Percentiles rank a stretch among this genome's conserved stretches.
Conservation (phyloP, 2,113 vertebrate species). For the Megaptera novaeangliae region DNA sequence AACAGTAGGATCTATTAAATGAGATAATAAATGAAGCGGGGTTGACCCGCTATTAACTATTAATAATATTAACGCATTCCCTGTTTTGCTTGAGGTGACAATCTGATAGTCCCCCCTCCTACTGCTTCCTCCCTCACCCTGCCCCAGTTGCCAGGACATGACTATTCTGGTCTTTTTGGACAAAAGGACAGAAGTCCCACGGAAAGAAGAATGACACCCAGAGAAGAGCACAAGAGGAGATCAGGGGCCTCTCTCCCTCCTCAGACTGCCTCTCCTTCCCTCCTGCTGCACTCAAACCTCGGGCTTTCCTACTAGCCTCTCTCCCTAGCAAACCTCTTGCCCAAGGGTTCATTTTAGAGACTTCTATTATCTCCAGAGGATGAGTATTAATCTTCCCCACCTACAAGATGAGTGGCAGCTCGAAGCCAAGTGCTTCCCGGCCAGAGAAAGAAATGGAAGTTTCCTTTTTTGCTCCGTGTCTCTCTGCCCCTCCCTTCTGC, state of each 20-base stretch:
- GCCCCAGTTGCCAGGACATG: neutral
- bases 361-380: neutral
- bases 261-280: neutral
- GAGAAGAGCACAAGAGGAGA: neutral
- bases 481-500: conserved; percentile 36
- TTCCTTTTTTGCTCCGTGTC: neutral
- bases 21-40: neutral
- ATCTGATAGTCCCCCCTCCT: neutral
- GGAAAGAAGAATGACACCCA: neutral
- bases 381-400: conserved; percentile 35
- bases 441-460: conserved; percentile 35
- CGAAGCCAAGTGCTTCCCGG: neutral
- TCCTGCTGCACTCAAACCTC: neutral
- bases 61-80: neutral
- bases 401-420: neutral
- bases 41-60: neutral
- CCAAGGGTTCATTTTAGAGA: conserved; percentile 25
- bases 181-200: neutral
- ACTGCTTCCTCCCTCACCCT: neutral
- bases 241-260: neutral
- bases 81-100: neutral
- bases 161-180: neutral
- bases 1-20: neutral
- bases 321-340: neutral
- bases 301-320: neutral